These are phyloP conservation scores for Typhlichthys eigenmanni DNA, from an alignment of 2,797 vertebrate species.

Conservation along the genomic window DNA sequence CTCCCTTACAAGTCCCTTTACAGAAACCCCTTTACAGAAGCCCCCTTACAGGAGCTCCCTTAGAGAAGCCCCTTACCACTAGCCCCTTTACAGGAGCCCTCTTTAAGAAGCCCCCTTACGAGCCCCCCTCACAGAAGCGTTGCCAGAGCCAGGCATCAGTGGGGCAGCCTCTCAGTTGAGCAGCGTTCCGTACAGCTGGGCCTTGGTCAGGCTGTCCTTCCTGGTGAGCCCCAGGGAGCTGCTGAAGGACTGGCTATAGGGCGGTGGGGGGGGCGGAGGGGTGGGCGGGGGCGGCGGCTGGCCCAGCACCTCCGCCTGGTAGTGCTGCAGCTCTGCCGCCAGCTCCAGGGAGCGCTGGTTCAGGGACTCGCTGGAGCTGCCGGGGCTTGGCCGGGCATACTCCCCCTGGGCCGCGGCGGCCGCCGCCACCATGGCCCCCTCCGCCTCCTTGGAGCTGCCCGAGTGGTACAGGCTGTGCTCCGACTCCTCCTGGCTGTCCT, in stretches of 20 bases:
- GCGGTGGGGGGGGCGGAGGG: conserved; percentile 77
- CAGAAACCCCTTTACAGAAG: too few relatives aligned
- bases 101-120: too few relatives aligned
- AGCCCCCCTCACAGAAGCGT: too few relatives aligned
- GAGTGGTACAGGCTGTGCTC: conserved; percentile 88
- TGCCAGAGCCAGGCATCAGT: neutral
- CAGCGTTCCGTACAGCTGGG: conserved; percentile 95
- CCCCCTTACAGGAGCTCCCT: too few relatives aligned
- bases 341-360: conserved; percentile 87
- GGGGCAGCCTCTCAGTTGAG: conserved; percentile 79
- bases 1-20: too few relatives aligned
- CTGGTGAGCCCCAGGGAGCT: conserved; percentile 89
- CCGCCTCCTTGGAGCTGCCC: conserved; percentile 85
- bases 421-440: conserved; percentile 66
- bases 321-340: conserved; percentile 86
- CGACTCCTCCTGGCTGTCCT: conserved; percentile 84
- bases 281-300: conserved; percentile 76
- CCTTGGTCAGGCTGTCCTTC: conserved; percentile 98
- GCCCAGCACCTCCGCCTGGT: conserved; percentile 74
- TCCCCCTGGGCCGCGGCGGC: conserved; percentile 80
- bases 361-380: conserved; percentile 90
- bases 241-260: conserved; percentile 88
- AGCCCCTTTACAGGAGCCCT: too few relatives aligned
- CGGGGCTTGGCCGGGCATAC: conserved; percentile 85
- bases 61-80: too few relatives aligned